Conservation (phyloP, 1,140 invertebrate genomes). For the Papilio glaucus region DNA sequence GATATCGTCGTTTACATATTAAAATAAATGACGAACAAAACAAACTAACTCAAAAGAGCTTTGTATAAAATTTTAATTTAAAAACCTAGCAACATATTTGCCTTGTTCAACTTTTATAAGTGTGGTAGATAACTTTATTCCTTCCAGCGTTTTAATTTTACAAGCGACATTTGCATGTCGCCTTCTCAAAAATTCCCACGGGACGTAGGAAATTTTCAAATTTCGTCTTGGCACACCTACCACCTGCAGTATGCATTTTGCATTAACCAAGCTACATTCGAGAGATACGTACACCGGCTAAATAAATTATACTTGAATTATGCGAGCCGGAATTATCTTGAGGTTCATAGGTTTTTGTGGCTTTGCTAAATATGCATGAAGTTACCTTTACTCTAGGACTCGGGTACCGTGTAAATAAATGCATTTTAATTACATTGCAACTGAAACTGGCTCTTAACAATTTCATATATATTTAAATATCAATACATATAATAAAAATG, state of each 20-base stretch:
- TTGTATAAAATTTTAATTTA: constrained; percentile 2
- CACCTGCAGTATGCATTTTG: constrained; percentile 72
- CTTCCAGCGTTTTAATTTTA: constrained; percentile 53
- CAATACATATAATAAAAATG: too few relatives aligned
- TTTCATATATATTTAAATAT: too few relatives aligned
- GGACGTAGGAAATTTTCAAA: constrained; percentile 56
- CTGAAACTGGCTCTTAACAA: neutral
- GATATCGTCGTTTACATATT: too few relatives aligned
- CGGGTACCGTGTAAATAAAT: neutral
- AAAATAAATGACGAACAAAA: too few relatives aligned
- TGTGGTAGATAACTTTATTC: constrained; percentile 40
- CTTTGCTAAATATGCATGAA: constrained; percentile 13
- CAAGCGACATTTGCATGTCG: constrained; percentile 53
- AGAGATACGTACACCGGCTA: constrained; percentile 10
- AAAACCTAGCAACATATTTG: constrained; percentile 1
- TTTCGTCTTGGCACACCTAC: constrained; percentile 59
- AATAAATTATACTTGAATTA: constrained; percentile 37
- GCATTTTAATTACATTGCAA: neutral
- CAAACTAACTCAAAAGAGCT: too few relatives aligned
- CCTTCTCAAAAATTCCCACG: constrained; percentile 46
- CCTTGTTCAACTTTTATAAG: constrained; percentile 17
- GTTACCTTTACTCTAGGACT: neutral
- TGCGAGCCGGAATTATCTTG: constrained; percentile 6
- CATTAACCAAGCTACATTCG: constrained; percentile 48
- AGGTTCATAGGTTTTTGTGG: constrained; percentile 14